Evolutionary conservation across 2,797 vertebrate species (phyloP), one percentile per base, ranked within the genome.

Genomic region (Pseudochromis fuscus): DNA sequence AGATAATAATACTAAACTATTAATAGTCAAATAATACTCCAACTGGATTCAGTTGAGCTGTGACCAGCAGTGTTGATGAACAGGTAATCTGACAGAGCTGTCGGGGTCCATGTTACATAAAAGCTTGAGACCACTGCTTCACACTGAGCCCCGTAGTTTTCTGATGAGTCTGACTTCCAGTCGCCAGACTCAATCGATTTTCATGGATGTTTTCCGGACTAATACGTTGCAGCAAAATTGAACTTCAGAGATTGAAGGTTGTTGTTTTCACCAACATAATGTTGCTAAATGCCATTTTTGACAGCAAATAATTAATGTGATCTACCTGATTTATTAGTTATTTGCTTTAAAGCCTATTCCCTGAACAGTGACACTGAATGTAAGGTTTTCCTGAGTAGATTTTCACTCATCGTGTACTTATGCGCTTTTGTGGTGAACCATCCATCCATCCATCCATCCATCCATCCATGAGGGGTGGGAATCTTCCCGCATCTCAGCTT

Each of bases 371-470:
- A 30, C 23, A 2, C 9, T 21, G 13, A 57, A 11, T 33, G 18
- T 5, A 45, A 30, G 50, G 21, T 5, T 51, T 7, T 49, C 31
- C 31, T 46, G 48, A 66, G 44, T 19, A 44, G 21, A 19, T 38
- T 16, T 35, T 27, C 38, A 55, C 9, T 27, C 23, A 10, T 44
- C 57, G 44, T 64, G 62, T 1, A 66, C 45, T 35, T 37, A 15
- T 48, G 56, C 21, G 52, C 61, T 61, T 57, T 51, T 35, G 53
- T 7, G 33, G 57, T 19, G 58, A 76, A 72, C 23, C 45, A 4
- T 67, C 61, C 45, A 33, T 21, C n/a, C 49, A 46, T 31, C 46
- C 16, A n/a, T 50, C 68, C 67, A 49, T 11, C 33, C 45, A 44
- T 45, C 62, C 63, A 33, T 45, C 13, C 67, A 72, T 23, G n/a